Base-by-base conservation (phyloP, 2,888 invertebrate genomes). In the Congeria kusceri region DNA sequence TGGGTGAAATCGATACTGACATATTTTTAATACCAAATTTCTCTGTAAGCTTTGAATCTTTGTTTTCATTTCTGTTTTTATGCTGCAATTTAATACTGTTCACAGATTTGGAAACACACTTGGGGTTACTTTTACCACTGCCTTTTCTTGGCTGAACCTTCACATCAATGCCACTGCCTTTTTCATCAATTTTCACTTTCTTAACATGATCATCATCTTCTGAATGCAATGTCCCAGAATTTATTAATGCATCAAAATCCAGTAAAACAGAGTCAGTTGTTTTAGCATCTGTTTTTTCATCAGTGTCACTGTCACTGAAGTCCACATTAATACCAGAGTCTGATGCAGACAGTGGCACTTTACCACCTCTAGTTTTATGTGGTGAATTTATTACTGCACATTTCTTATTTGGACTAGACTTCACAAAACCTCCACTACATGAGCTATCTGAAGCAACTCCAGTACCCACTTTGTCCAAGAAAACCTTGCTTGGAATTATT, bases 401-500 rank as follows among this genome's bases (percentile, higher is more conserved):
- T 39, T 39, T 23, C 39, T n/a, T 62, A 9, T 20, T 13, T 39
- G 11, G 20, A n/a, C 58, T 28, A 0, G 13, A n/a, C 0, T 62
- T 62, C 5, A 39, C 39, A 44, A 25, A 56, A 7, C n/a, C 39
- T 13, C 11, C 25, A 23, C 23, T 23, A 25, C 53, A 4, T 53
- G 53, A 15, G 53, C 39, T 39, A 13, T 53, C 18, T 47, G 27
- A 27, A 20, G 44, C 28, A 53, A 23, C 9, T 56, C 18, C 25
- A 25, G 46, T 27, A 25, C 32, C 4, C 9, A 75, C 68, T 49
- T 67, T 44, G 27, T 25, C 73, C 4, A 78, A 32, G 39, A 64
- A 68, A 18, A 78, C 64, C 65, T 67, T 61, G 32, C 56, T 59
- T 4, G 57, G 59, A 44, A 46, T 59, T 11, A 78, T 73, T n/a